Conservation (phyloP, 2,888 invertebrate species). For the Seira sanloemensis region DNA sequence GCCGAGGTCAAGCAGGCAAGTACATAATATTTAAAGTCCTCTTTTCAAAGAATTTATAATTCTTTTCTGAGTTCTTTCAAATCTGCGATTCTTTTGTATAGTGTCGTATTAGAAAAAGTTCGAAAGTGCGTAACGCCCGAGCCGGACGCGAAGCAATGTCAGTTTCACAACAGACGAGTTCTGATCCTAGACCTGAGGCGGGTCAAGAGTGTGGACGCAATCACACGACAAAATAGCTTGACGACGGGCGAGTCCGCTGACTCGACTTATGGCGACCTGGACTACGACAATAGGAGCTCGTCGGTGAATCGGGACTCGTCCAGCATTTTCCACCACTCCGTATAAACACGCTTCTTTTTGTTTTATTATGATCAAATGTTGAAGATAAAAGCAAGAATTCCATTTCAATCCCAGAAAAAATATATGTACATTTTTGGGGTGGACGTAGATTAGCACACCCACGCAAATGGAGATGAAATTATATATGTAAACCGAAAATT, state of each 20-base stretch:
- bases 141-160: constrained; percentile 75
- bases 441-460: no score
- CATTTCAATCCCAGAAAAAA: no score
- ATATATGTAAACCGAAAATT: no score
- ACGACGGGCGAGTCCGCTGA: constrained; percentile 69
- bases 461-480: no score
- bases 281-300: constrained; percentile 65
- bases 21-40: background rate
- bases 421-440: no score
- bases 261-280: constrained; percentile 69
- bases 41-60: background rate
- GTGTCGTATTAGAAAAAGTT: constrained; percentile 48
- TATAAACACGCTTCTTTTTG: constrained; percentile 67
- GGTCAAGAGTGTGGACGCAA: constrained; percentile 73
- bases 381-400: no score
- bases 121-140: constrained; percentile 84
- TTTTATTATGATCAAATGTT: no score
- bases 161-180: constrained; percentile 78
- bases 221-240: constrained; percentile 70
- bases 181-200: constrained; percentile 85
- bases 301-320: constrained; percentile 66
- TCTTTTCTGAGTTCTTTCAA: background rate
- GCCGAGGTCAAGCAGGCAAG: constrained; percentile 59
- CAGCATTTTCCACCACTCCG: constrained; percentile 69
- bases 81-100: constrained; percentile 9